A percentile compares a stretch with the other conserved stretches of the same genome.
phyloP scores from a whole-genome alignment of 2,113 vertebrate genomes.

The Tricholaema leucomelas region DNA sequence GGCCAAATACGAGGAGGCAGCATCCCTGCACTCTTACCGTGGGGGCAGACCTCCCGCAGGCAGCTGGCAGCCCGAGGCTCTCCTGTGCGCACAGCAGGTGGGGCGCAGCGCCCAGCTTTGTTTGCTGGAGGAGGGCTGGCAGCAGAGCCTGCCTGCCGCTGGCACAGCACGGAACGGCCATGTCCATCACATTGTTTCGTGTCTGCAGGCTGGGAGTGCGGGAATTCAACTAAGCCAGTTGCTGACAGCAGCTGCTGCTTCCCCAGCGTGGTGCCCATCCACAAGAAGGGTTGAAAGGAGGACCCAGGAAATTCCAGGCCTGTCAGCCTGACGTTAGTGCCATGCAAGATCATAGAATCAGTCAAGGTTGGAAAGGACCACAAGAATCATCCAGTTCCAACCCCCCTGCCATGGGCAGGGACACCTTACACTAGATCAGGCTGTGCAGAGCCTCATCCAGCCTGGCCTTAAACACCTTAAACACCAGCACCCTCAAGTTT shows the following conservation, averaged over 20 bases:
- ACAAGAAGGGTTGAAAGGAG: too few species aligned
- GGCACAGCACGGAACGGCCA: not conserved
- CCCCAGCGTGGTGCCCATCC: not conserved
- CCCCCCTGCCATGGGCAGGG: too few species aligned
- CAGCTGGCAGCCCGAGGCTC: not conserved
- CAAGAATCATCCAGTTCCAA: too few species aligned
- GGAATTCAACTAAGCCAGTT: not conserved
- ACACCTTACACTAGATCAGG: too few species aligned
- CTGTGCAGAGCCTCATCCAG: too few species aligned
- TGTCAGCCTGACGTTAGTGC: too few species aligned
- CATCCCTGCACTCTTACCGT: constrained; percentile 17
- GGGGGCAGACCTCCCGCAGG: too few species aligned
- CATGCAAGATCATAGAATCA: too few species aligned
- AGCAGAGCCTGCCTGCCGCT: not conserved
- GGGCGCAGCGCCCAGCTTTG: not conserved
- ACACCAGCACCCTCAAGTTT: too few species aligned
- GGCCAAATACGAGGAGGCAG: constrained; percentile 21
- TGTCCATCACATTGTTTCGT: accelerated
- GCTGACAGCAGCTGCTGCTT: not conserved
- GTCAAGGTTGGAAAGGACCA: too few species aligned
- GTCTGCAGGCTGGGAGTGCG: not conserved
- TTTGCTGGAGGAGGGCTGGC: not conserved
- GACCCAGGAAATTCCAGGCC: too few species aligned
- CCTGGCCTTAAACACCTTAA: too few species aligned
- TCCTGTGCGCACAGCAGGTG: not conserved